Base-by-base conservation (phyloP, 1,140 invertebrate genomes). In the Drosophila bipectinata region DNA sequence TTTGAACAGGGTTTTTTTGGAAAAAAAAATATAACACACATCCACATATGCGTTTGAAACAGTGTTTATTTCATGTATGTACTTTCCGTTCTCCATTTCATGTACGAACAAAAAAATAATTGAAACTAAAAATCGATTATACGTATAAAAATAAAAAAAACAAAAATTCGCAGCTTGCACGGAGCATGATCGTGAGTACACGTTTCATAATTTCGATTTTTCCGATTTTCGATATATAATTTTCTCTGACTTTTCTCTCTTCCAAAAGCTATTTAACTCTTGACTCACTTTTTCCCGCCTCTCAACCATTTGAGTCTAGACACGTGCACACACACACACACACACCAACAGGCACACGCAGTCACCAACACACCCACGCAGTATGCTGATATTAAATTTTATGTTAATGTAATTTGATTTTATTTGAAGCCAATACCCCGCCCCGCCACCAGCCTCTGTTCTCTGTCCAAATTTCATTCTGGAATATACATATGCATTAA, bases 171-270 rank as follows among this genome's bases (percentile, higher is more conserved):
- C 94, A 96, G 95, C 95, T 96, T 95, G 95, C 95, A 95, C 94
- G 95, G 94, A 95, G 94, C 94, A 95, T 96, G 95, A 95, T 95
- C 93, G 95, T 96, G 94, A 96, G 95, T 96, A 95, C 93, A 91
- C 90, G 80, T 91, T 90, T 88, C 85, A 79, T 83, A 79, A 83
- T 79, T 88, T 88, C 60, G 49, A 28, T 28, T 28, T 28, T 28
- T 28, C 26, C 26, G 54, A 79, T 44, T 64, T 85, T 85, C 68
- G 47, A 75, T 80, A 74, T 41, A 74, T 34, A 72, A 75, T 83
- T 83, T 83, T 58, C 28, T 67, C 51, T 58, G 28, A 39, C 21
- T 48, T 49, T 54, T 54, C 34, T 45, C 49, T 48, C 15, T 24
- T 34, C 15, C 41, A 44, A 18, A 44, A 21, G 14, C 51, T 75